Conservation (phyloP, 2,797 vertebrate species). For the Coilia nasus region DNA sequence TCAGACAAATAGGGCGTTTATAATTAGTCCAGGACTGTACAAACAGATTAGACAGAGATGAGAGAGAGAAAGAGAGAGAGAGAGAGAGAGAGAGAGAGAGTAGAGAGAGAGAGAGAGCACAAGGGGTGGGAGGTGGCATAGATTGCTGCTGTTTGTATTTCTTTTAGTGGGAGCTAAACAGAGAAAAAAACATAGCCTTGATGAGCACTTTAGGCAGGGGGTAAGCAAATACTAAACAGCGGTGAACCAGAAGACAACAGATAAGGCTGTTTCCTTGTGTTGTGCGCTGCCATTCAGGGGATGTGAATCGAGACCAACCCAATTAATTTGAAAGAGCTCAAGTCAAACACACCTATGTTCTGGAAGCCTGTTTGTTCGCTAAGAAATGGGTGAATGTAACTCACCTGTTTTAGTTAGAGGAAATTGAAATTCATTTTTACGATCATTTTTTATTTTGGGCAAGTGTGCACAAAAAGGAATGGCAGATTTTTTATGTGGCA, state of each 20-base stretch:
- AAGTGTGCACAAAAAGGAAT: background rate
- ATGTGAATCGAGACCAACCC: background rate
- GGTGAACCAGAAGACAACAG: background rate
- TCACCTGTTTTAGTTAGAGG: background rate
- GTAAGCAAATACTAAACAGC: background rate
- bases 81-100: background rate
- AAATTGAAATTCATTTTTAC: background rate
- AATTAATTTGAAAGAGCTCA: background rate
- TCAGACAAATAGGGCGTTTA: slow-evolving; percentile 39
- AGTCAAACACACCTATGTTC: background rate
- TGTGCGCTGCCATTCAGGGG: background rate
- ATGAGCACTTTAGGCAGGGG: background rate
- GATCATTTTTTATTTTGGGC: background rate
- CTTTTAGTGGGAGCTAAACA: background rate
- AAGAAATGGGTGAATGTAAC: background rate
- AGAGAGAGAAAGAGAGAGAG: background rate
- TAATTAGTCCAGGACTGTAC: slow-evolving; percentile 41
- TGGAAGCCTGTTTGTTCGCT: background rate
- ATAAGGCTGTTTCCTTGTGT: background rate
- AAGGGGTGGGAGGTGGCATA: slow-evolving; percentile 2
- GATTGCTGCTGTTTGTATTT: background rate
- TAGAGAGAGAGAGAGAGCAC: background rate
- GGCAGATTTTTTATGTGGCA: background rate
- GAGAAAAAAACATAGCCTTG: slow-evolving; percentile 4
- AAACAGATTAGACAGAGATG: slow-evolving; percentile 28